Conservation (phyloP, 2,888 invertebrate species). For the Cabera pusaria region DNA sequence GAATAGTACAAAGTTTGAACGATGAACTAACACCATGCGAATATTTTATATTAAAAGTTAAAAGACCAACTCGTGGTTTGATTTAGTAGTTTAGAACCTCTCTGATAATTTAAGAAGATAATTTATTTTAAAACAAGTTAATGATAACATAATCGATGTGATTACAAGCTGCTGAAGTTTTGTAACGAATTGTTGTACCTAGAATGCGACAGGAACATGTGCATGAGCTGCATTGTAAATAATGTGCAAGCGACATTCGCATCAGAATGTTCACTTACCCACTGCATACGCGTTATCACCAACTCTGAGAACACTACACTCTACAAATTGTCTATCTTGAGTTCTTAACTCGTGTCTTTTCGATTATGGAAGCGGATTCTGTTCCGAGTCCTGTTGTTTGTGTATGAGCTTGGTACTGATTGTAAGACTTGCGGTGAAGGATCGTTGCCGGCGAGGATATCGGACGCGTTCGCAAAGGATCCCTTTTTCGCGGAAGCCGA, state of each 20-base stretch:
- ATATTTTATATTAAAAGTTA: constrained; percentile 79
- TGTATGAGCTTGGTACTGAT: constrained; percentile 59
- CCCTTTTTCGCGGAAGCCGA: constrained; percentile 80
- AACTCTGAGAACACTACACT: constrained; percentile 70
- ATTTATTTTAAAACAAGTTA: constrained; percentile 14
- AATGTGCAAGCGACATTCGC: constrained; percentile 57
- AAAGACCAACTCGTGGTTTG: constrained; percentile 79
- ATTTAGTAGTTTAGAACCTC: constrained; percentile 81
- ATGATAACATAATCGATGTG: constrained; percentile 5
- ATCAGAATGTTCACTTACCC: constrained; percentile 47
- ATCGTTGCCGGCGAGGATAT: constrained; percentile 66
- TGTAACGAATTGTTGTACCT: too few relatives aligned
- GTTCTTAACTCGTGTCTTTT: constrained; percentile 15
- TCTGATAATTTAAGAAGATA: constrained; percentile 45
- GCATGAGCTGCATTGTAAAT: constrained; percentile 79
- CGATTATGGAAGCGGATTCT: constrained; percentile 33
- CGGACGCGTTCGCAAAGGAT: constrained; percentile 76
- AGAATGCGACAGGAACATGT: constrained; percentile 38
- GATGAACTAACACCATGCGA: constrained; percentile 67
- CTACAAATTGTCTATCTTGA: constrained; percentile 35
- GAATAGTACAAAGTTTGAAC: constrained; percentile 62
- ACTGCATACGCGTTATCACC: constrained; percentile 36
- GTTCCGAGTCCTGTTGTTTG: constrained; percentile 34
- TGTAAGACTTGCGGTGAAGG: constrained; percentile 77
- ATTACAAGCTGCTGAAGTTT: constrained; percentile 17